Evolutionary conservation across 2,113 vertebrate species (phyloP), one percentile per base, ranked within the genome.

Genomic region (Cygnus atratus): DNA sequence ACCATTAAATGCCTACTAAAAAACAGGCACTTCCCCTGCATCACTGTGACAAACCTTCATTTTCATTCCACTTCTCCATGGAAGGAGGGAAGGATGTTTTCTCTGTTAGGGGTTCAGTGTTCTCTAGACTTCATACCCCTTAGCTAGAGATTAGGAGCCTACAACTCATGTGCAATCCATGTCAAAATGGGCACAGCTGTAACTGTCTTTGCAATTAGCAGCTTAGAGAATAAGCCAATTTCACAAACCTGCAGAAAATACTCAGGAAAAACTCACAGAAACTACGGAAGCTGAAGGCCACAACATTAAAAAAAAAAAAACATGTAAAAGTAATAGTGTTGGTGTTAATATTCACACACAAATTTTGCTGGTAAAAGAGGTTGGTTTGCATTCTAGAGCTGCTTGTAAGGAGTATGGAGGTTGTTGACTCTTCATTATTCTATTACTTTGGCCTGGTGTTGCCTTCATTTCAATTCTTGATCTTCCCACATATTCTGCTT

Each of bases 231-330:
- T 24, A 50, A 25, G 50, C 24, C 50, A 52, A 25, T 26, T 52
- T 52, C 50, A 52, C 24, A 52, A 52, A 87, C 67, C 57, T 50
- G 90, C 90, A 54, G 83, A 94, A 76, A 76, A 85, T 43, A 78
- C 84, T 80, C 59, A 95, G 55, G 81, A 93, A 82, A 96, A 86
- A 62, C 41, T 93, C 70, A 48, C 89, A 55, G 92, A 83, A 62
- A 63, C 8, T 57, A 91, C 68, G 52, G 65, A 95, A 61, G 79
- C 48, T 80, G 13, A 85, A 63, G 70, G 33, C 52, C 95, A 91
- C 67, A 70, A 88, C 20, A 24, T 57, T 48, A 18, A 46, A 46
- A 46, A 46, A 46, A 90, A 81, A 73, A 90, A 83, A 72, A 67
- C 78, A 67, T 4, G 4, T 24, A 44, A 59, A 17, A 15, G 31